Evolutionary conservation across 2,797 vertebrate species (phyloP).

Genomic region (Chrosomus eos): DNA sequence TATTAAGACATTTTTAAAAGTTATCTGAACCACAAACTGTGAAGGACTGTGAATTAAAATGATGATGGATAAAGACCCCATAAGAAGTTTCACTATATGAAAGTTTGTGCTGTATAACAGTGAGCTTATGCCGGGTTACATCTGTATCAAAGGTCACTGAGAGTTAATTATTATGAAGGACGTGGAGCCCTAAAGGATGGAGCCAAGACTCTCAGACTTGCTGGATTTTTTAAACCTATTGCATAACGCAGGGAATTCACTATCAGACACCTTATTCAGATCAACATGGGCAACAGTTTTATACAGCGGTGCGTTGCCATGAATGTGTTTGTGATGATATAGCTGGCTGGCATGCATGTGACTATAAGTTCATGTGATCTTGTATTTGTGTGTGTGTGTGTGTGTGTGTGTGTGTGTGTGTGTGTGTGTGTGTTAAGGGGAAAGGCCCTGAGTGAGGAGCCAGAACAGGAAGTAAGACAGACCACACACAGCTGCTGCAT

Average conservation of each 20-base stretch:
- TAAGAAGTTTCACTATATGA: neutral
- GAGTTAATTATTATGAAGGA: conserved; percentile 59
- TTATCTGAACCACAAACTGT: neutral
- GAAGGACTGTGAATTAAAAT: neutral
- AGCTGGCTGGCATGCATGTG: neutral
- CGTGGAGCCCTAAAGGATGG: conserved; percentile 25
- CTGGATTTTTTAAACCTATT: conserved; percentile 8
- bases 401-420: conserved; percentile 45
- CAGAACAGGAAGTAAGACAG: conserved; percentile 55
- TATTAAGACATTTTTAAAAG: neutral
- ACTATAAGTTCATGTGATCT: conserved; percentile 47
- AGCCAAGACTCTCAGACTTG: conserved; percentile 33
- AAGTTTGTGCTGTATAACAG: conserved; percentile 3
- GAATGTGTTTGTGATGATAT: neutral
- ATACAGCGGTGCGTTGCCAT: neutral
- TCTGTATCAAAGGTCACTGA: conserved; percentile 58
- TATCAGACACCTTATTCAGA: neutral
- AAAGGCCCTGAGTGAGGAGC: conserved; percentile 74
- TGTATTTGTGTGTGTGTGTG: conserved; percentile 57
- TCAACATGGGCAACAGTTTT: neutral
- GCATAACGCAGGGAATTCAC: neutral
- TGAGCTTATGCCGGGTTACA: conserved; percentile 12
- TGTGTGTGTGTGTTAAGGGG: conserved; percentile 56
- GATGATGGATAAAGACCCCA: neutral
- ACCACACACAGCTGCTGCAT: conserved; percentile 64